Percentiles rank a stretch among this genome's conserved stretches.
phyloP scores from a whole-genome alignment of 2,797 vertebrate genomes.

The Myotis findleyi region DNA sequence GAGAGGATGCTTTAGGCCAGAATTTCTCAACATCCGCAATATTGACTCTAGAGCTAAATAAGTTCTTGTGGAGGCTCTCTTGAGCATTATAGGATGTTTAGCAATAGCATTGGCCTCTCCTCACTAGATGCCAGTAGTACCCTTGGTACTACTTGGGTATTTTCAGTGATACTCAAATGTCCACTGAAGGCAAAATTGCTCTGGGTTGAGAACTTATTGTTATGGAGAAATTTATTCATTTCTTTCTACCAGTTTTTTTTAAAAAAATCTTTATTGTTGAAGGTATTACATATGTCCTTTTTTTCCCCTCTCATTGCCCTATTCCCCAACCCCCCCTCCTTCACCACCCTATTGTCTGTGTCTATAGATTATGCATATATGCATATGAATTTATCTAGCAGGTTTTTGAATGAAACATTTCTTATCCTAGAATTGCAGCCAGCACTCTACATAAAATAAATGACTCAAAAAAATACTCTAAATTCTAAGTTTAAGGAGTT shows the following conservation, averaged over 20 bases:
- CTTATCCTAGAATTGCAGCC: neutral
- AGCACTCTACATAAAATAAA: neutral
- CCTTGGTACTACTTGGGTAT: neutral
- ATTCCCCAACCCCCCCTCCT: fast-evolving
- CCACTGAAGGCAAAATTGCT: neutral
- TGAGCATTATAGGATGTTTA: neutral
- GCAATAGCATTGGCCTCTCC: neutral
- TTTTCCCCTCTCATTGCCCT: too few species aligned
- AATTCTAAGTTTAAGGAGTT: neutral
- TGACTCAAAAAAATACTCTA: neutral
- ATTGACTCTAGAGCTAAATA: neutral
- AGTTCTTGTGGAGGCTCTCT: neutral
- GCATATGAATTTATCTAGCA: neutral
- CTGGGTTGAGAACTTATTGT: neutral
- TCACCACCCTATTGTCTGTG: too few species aligned
- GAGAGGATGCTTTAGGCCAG: neutral
- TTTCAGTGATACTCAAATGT: neutral
- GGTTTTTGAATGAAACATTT: neutral
- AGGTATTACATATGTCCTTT: too few species aligned
- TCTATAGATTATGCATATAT: too few species aligned
- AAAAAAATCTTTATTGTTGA: neutral
- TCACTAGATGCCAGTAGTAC: neutral
- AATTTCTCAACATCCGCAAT: neutral
- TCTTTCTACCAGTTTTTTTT: neutral
- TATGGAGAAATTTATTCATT: neutral